These are phyloP conservation scores for Phalacrocorax pelagicus DNA, from an alignment of 2,113 vertebrate genomes.

Conservation along the genomic window DNA sequence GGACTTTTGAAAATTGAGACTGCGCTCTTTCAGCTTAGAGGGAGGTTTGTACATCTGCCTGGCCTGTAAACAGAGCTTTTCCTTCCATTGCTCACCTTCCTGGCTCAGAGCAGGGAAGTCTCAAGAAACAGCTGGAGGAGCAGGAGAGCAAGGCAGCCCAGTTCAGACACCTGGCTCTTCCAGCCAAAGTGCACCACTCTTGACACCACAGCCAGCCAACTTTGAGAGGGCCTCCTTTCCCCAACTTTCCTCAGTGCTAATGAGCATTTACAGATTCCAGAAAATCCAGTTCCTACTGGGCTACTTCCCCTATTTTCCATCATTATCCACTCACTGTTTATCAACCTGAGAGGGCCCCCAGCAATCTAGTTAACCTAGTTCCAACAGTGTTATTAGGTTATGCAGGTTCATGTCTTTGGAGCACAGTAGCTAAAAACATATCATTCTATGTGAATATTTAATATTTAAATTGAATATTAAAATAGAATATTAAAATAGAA, in stretches of 20 bases:
- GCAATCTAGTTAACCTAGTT: neutral
- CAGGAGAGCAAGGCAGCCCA: neutral
- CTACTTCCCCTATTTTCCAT: neutral
- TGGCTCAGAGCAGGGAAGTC: neutral
- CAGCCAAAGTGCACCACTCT: neutral
- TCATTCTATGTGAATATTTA: neutral
- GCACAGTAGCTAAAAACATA: neutral
- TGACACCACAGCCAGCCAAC: neutral
- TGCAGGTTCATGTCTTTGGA: neutral
- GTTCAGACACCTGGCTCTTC: neutral
- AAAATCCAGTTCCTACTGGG: neutral
- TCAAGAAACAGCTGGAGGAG: neutral
- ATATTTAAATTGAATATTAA: neutral
- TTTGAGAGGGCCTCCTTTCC: neutral
- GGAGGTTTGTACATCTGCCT: neutral
- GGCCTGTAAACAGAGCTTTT: neutral
- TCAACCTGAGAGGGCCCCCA: neutral
- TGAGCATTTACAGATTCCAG: neutral
- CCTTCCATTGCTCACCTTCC: neutral
- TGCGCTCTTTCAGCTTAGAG: fast-evolving
- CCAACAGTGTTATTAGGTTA: neutral
- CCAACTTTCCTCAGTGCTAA: neutral
- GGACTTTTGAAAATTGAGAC: neutral
- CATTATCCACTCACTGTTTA: neutral
- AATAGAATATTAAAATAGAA: neutral